Base-by-base conservation (phyloP, 2,888 invertebrate genomes). In the Drosophila flavopinicola region DNA sequence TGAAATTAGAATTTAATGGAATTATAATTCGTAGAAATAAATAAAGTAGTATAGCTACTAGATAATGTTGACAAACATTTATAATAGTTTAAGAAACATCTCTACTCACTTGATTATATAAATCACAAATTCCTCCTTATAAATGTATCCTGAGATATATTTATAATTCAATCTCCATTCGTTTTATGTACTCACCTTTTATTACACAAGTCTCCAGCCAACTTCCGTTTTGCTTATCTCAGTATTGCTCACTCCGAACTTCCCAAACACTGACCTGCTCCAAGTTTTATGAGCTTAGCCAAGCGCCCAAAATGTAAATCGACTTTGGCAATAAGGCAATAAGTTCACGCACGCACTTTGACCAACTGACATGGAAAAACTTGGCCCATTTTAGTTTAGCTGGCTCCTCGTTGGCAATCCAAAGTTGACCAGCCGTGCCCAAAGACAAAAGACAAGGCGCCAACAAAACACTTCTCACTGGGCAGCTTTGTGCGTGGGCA, bases 351-450 rank as follows among this genome's bases (percentile, higher is more conserved):
- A 80, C 78, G 68, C 79, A 75, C 78, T 85, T 74, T 75, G 83
- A 72, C 75, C 85, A 78, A 74, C 82, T 85, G 73, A 82, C 78
- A 73, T 65, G 67, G 51, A 58, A 68, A 57, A 48, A 60, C 66
- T 65, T 83, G 78, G 75, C 83, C 85, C 75, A 87, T 87, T 73
- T 84, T 51, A 9, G 38, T 42, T 68, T 39, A 77, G 35, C 65
- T 65, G 72, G 72, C 66, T 65, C 66, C 63, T 70, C 63, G 63
- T 66, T 48, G 51, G 51, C 52, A 59, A 71, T 72, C 60, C 60
- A 82, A 77, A 82, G 58, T 85, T 87, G 82, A 66, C 82, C 75
- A 85, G 75, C 57, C 85, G 82, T 80, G 71, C 56, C 63, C 61
- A 29, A 53, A 39, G 37, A 17, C 47, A 44, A 60, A 69, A 38